phyloP scores from a whole-genome alignment of 2,888 invertebrate genomes.

The Auanema sp. region DNA sequence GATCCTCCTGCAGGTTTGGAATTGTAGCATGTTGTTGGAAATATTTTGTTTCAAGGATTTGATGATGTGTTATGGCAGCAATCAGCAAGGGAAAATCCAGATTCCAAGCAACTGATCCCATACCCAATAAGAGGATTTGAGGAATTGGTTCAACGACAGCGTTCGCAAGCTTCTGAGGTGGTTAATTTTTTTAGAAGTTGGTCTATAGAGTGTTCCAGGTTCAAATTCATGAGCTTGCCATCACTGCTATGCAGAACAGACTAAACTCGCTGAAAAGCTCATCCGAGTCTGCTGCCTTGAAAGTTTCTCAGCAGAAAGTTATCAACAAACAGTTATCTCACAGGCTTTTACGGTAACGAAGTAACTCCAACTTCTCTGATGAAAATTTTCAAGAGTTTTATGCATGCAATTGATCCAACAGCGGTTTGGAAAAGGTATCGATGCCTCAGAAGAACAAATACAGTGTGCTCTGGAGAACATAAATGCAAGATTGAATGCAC shows the following conservation, averaged over 20 bases:
- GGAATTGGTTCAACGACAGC: conserved; percentile 72
- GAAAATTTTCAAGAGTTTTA: conserved; percentile 26
- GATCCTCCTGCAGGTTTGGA: conserved; percentile 33
- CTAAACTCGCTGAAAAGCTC: not conserved
- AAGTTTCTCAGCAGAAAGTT: conserved; percentile 10
- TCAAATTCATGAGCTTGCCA: not conserved
- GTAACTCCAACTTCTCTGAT: not conserved
- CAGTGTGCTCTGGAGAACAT: conserved; percentile 83
- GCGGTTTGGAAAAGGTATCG: conserved; percentile 37
- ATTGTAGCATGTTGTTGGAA: no score
- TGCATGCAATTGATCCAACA: conserved; percentile 32
- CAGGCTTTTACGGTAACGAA: conserved; percentile 12
- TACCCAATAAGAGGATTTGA: conserved; percentile 89
- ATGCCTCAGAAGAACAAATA: conserved; percentile 68
- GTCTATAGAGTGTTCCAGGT: conserved; percentile 3
- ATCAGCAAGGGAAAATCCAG: conserved; percentile 92
- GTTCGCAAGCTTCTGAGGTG: conserved; percentile 37
- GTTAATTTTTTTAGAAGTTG: not conserved
- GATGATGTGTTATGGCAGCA: conserved; percentile 86
- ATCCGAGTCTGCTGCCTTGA: conserved; percentile 8
- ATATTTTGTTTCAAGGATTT: conserved; percentile 32
- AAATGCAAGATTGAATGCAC: conserved; percentile 83
- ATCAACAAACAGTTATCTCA: conserved; percentile 19
- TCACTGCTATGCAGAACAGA: conserved; percentile 2
- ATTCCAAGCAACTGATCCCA: conserved; percentile 84